A percentile compares a stretch with the other conserved stretches of the same genome.
Conservation (phyloP, 2,888 invertebrate species). For the Troides helena region DNA sequence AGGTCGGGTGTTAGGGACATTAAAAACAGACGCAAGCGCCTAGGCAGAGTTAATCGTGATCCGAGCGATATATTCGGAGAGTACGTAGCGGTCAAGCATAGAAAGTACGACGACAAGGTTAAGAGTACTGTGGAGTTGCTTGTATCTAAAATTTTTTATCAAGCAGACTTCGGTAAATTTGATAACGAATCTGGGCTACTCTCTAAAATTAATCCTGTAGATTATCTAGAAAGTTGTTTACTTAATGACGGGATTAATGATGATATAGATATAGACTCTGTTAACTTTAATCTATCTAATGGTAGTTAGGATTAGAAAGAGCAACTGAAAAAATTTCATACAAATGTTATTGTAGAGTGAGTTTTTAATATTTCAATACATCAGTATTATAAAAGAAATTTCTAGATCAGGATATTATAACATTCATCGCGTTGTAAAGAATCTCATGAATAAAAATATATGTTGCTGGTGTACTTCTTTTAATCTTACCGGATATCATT, state of each 20-base stretch:
- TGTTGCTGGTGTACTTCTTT: too few relatives aligned
- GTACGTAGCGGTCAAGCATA: slow-evolving; percentile 16
- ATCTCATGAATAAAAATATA: too few relatives aligned
- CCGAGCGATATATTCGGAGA: slow-evolving; percentile 8
- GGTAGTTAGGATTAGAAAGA: too few relatives aligned
- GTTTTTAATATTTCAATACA: too few relatives aligned
- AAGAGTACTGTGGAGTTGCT: slow-evolving; percentile 13
- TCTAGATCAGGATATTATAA: too few relatives aligned
- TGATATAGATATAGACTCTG: background rate
- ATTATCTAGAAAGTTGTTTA: background rate
- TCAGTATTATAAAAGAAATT: too few relatives aligned
- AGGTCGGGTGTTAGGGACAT: background rate
- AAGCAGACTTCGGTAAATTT: slow-evolving; percentile 16
- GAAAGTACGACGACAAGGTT: slow-evolving; percentile 11
- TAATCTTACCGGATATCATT: too few relatives aligned
- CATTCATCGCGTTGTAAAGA: too few relatives aligned
- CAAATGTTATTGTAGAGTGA: too few relatives aligned
- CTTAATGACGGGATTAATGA: background rate
- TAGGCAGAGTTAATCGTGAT: background rate
- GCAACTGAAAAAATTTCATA: too few relatives aligned
- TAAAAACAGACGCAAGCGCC: slow-evolving; percentile 13
- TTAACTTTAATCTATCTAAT: background rate
- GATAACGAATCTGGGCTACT: background rate
- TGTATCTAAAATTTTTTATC: slow-evolving; percentile 12
- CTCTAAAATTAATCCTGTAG: too few relatives aligned